Base-by-base conservation (phyloP, 1,140 invertebrate species). In the Dermatophagoides farinae region DNA sequence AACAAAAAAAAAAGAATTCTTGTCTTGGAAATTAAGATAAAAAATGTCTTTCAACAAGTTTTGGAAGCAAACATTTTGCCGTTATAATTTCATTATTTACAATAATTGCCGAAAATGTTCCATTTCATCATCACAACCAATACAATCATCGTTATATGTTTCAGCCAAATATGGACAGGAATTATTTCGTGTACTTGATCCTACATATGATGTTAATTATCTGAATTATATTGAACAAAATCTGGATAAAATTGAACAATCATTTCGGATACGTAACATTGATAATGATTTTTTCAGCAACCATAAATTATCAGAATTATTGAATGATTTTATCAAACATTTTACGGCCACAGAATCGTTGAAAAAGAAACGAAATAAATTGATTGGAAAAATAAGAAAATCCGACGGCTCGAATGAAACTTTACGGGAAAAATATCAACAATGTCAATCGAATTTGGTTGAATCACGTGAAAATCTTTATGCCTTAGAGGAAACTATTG, bases 111-210 rank as follows among this genome's bases (percentile, higher is more conserved):
- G 9, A 8, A 47, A 23, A 4, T 47, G n/a, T 8, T 47, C n/a
- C 1, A 47, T 6, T 23, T 20, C 50, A 52, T 20, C 50, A 38
- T 52, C 50, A 52, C 10, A 4, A 52, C 11, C 50, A 38, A 6
- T 39, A n/a, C 38, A 55, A 41, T 55, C 53, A 41, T 55, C 53
- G n/a, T 44, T 55, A 39, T 55, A 55, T 25, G n/a, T 55, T 25
- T 55, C 53, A n/a, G 38, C 25, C 12, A 55, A 23, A 18, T n/a
- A 55, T 41, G 31, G 2, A 31, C 2, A 31, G 8, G 53, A 55
- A 41, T n/a, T 55, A 14, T 18, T 25, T 23, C 12, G 38, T 20
- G 53, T 55, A 4, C 31, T 55, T 11, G 14, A 41, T 12, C 53
- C 53, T n/a, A n/a, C 6, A 12, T 55, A 25, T 38, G 31, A 38